These are phyloP conservation scores for Lochmaea capreae DNA, from an alignment of 2,888 invertebrate species.

Conservation along the genomic window DNA sequence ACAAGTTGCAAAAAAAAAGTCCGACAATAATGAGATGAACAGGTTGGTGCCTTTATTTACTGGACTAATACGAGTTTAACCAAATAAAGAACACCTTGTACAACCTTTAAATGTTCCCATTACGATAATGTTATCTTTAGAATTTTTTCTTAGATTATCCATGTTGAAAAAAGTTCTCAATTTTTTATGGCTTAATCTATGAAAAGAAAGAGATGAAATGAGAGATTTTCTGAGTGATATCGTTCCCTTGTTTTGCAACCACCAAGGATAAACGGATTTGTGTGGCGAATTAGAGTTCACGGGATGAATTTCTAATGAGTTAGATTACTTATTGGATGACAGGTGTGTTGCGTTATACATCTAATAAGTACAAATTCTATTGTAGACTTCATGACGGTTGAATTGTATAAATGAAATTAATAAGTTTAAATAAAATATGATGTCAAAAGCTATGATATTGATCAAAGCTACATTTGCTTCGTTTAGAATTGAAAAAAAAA, in stretches of 20 bases:
- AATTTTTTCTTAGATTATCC: not conserved
- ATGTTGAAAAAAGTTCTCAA: not conserved
- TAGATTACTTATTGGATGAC: slow-evolving; percentile 60
- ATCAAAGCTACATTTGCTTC: too few species aligned
- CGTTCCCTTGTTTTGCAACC: slow-evolving; percentile 48
- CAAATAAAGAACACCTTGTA: too few species aligned
- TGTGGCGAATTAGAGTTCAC: slow-evolving; percentile 62
- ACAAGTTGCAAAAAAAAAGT: too few species aligned
- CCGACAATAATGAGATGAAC: too few species aligned
- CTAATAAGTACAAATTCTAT: slow-evolving; percentile 43
- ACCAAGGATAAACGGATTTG: slow-evolving; percentile 53
- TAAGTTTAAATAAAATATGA: too few species aligned
- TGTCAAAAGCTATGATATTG: too few species aligned
- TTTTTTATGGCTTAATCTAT: slow-evolving; percentile 4
- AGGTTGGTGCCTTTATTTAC: too few species aligned
- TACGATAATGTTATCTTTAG: not conserved
- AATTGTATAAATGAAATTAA: too few species aligned
- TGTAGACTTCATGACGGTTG: too few species aligned
- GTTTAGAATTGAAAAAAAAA: too few species aligned
- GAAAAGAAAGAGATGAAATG: slow-evolving; percentile 25
- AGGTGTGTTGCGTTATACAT: slow-evolving; percentile 53
- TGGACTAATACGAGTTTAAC: too few species aligned
- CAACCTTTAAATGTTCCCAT: not conserved
- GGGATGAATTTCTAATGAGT: slow-evolving; percentile 62
- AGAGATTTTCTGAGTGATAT: slow-evolving; percentile 17